A percentile compares a stretch with the other conserved stretches of the same genome.
Evolutionary conservation across 2,113 vertebrate species (phyloP).

Genomic region (Tyto alba): DNA sequence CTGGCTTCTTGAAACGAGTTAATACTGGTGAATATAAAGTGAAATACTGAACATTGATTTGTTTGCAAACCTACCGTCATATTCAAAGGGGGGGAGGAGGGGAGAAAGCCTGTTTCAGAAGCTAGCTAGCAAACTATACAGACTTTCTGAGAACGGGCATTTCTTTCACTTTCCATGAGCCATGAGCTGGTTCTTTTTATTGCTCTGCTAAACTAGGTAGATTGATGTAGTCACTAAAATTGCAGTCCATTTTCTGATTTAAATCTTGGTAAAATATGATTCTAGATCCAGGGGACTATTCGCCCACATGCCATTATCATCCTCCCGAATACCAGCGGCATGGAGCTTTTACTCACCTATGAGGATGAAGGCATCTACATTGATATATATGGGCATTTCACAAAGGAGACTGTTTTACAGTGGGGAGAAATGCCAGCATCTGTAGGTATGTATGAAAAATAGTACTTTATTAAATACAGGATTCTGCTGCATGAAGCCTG

Average conservation of each 20-base stretch:
- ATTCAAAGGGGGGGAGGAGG: not conserved
- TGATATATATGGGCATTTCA: conserved; percentile 92
- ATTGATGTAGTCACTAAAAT: conserved; percentile 23
- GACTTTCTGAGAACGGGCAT: conserved; percentile 15
- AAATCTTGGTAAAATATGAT: conserved; percentile 62
- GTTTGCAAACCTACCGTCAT: not conserved
- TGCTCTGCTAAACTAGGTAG: conserved; percentile 16
- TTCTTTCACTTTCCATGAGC: conserved; percentile 54
- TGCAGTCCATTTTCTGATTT: conserved; percentile 22
- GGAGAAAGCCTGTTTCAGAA: conserved; percentile 4
- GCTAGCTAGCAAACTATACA: not conserved
- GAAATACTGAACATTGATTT: not conserved
- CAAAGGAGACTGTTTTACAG: conserved; percentile 91
- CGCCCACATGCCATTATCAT: conserved; percentile 93
- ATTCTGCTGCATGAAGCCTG: not conserved
- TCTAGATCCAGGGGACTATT: conserved; percentile 85
- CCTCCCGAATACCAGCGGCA: conserved; percentile 88
- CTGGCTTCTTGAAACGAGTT: not conserved
- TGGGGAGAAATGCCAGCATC: conserved; percentile 96
- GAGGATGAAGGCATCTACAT: conserved; percentile 92
- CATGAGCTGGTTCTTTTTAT: conserved; percentile 22
- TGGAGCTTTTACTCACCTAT: conserved; percentile 91
- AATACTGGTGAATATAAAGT: conserved; percentile 9
- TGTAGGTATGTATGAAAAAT: conserved; percentile 77
- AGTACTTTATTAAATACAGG: not conserved